Conservation (phyloP, 2,113 vertebrate species). For the Carassius auratus region DNA sequence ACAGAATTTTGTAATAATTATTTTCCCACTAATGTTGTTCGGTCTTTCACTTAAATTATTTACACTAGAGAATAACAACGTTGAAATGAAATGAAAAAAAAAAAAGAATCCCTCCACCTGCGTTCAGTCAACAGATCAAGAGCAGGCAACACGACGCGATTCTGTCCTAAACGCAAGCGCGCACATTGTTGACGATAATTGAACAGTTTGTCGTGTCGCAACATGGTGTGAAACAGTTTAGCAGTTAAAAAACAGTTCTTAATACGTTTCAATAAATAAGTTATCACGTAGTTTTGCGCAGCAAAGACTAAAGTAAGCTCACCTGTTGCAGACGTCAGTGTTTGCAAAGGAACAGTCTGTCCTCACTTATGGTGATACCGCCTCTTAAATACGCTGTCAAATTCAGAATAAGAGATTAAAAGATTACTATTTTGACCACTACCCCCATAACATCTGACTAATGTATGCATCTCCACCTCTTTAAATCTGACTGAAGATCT, state of each 20-base stretch:
- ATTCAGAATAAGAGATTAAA: not conserved
- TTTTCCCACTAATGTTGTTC: not conserved
- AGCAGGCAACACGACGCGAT: not conserved
- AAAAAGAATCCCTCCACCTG: not conserved
- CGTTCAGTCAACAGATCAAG: not conserved
- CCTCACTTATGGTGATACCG: not conserved
- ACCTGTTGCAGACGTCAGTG: slow-evolving; percentile 16
- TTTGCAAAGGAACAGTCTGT: not conserved
- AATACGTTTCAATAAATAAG: not conserved
- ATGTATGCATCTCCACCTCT: slow-evolving; percentile 14
- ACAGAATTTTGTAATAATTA: no score
- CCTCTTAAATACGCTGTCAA: slow-evolving; percentile 25
- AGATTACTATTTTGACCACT: slow-evolving; percentile 2
- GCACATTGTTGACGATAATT: not conserved
- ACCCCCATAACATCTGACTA: not conserved
- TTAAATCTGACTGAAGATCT: not conserved
- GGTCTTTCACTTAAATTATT: not conserved
- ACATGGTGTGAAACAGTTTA: no score
- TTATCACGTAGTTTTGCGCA: not conserved
- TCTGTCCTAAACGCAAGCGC: not conserved
- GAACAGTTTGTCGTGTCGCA: not conserved
- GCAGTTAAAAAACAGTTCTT: not conserved
- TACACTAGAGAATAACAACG: not conserved
- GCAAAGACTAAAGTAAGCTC: not conserved
- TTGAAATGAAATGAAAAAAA: not conserved